Evolutionary conservation across 2,888 invertebrate genomes (phyloP), one percentile per base, ranked within the genome.

Genomic region (Nomada hirtipes): DNA sequence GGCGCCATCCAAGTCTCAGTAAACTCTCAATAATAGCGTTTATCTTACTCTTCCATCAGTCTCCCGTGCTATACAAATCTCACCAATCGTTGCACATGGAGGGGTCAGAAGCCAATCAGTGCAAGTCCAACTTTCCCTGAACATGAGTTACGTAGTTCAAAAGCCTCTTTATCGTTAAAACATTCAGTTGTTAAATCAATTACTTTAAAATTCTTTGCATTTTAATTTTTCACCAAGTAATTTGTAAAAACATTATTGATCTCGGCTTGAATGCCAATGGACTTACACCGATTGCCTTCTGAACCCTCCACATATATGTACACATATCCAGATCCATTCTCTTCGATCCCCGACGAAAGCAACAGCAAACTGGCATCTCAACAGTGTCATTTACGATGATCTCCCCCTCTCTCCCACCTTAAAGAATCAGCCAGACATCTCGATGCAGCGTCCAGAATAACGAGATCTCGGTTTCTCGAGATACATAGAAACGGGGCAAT

Each of bases 401-500:
- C 42, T 26, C 44, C 18, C 44, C 18, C 11, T 44, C 2, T 47
- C 57, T 11, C 18, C 50, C 20, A 2, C 9, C 18, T 20, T 23
- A 47, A 47, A 53, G n/a, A n/a, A 52, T 11, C 36, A 4, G 36
- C 36, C 36, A 36, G 36, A 36, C 36, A 36, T 36, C 36, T 36
- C 36, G 36, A 36, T 36, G 7, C 36, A 36, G 29, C 42, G 18
- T 65, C 18, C 26, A 69, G 64, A 69, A 60, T 55, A 79, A 63
- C 74, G 57, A n/a, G 42, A 57, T 10, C 50, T 36, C 65, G 69
- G 63, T 69, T 61, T 65, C 26, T 4, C 52, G 65, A 77, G 76
- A 80, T 73, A 78, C 82, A 74, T 68, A 75, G 72, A 80, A 84
- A 76, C 29, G 79, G 60, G 68, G 83, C 57, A 65, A 80, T 63